Base-by-base conservation (phyloP, 1,140 invertebrate genomes). In the Acromyrmex charruanus region DNA sequence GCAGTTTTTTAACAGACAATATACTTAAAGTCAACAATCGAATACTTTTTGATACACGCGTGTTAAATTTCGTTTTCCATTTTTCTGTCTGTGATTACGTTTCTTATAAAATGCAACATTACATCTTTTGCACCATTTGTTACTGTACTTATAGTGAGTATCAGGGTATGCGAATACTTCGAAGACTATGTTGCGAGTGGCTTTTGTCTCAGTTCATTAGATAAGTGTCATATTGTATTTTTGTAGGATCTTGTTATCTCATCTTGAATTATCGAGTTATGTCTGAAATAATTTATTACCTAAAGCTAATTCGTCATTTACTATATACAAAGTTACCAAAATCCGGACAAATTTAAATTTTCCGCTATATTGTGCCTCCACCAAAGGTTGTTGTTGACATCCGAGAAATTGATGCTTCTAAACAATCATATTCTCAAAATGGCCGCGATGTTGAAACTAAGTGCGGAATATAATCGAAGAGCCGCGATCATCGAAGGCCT, bases 41-140 rank as follows among this genome's bases (percentile, higher is more conserved):
- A 49, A 61, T 49, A 59, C 25, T 21, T 21, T 16, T 82, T 4
- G 12, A 7, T 2, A n/a, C 5, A 14, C 18, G 10, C 1, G 25
- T 12, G 28, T 59, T 31, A 72, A 61, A 74, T 61, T 82, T n/a
- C 7, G 39, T 49, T 82, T 82, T 74, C 39, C 18, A 14, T 72
- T 35, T 31, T 53, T n/a, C n/a, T 31, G 2, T 49, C 14, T 74
- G 6, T 59, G 9, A 9, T 31, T 55, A 74, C 21, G 53, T 28
- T 10, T 31, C 28, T 59, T 28, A 59, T 82, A 61, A 61, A 82
- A 72, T 18, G 39, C 18, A 74, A 74, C 18, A 16, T 82, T 74
- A 82, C 55, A 53, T 25, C 4, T 10, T 82, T 82, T 74, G 68
- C 80, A 21, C 12, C 68, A 39, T 82, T 82, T 74, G 49, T 82